Percentiles rank a stretch among this genome's conserved stretches.
Evolutionary conservation across 1,140 invertebrate species (phyloP).

Genomic region (Drosophila baimaii): DNA sequence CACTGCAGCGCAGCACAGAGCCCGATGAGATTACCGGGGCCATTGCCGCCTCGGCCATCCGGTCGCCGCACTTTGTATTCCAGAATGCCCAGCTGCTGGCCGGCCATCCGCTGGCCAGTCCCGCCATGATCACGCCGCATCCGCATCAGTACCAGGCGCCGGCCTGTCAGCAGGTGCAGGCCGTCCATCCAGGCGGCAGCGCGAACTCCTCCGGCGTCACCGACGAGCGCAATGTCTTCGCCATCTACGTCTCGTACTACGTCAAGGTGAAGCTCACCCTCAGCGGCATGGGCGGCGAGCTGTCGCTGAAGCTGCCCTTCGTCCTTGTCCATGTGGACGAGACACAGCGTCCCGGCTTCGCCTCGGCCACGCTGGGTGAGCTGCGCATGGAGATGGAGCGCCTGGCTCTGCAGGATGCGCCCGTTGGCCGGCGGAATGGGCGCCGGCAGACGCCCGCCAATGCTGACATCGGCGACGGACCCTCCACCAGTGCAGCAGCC

Average conservation of each 20-base stretch:
- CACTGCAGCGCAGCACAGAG: constrained; percentile 78
- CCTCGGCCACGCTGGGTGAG: constrained; percentile 49
- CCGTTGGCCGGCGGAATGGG: constrained; percentile 49
- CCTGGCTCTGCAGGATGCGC: constrained; percentile 69
- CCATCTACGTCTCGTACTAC: constrained; percentile 95
- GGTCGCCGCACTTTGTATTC: constrained; percentile 69
- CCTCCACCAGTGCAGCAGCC: constrained; percentile 67
- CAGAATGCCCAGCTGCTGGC: constrained; percentile 54
- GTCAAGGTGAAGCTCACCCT: constrained; percentile 93
- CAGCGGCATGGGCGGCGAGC: constrained; percentile 91
- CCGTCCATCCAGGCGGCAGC: neutral
- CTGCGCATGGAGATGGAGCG: constrained; percentile 66
- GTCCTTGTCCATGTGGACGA: constrained; percentile 85
- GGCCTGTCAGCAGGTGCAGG: constrained; percentile 6
- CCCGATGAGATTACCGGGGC: constrained; percentile 80
- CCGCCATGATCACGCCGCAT: constrained; percentile 53
- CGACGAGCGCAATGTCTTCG: constrained; percentile 93
- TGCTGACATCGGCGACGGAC: constrained; percentile 39
- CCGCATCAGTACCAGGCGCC: constrained; percentile 31
- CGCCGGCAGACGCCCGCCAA: constrained; percentile 10
- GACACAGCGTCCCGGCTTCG: constrained; percentile 40
- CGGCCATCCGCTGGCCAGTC: constrained; percentile 52
- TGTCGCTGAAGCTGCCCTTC: constrained; percentile 92
- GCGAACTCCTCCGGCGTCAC: neutral
- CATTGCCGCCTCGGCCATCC: constrained; percentile 79